phyloP scores from a whole-genome alignment of 1,140 invertebrate species.

The Atta colombica region DNA sequence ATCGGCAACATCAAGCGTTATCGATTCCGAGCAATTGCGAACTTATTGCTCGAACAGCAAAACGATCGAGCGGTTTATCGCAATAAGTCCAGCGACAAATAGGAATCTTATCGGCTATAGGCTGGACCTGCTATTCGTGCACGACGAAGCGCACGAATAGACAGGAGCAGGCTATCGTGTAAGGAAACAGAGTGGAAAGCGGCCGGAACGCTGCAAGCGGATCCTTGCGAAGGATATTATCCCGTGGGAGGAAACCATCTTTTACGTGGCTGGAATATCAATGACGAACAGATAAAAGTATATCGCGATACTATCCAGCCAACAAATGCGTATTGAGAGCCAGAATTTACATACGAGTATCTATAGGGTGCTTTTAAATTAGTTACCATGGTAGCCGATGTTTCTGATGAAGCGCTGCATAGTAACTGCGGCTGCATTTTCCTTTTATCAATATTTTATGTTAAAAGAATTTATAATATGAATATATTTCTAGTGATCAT shows the following conservation, averaged over 20 bases:
- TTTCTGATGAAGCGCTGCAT: conserved; percentile 10
- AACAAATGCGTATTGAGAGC: conserved; percentile 62
- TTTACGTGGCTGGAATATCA: conserved; percentile 85
- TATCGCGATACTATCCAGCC: conserved; percentile 66
- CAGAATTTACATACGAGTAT: conserved; percentile 45
- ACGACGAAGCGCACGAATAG: conserved; percentile 41
- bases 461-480: background rate
- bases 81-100: conserved; percentile 76
- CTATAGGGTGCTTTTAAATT: conserved; percentile 41
- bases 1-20: background rate
- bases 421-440: background rate
- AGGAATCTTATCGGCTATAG: conserved; percentile 78
- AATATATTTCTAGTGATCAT: background rate
- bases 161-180: conserved; percentile 11
- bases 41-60: conserved; percentile 2
- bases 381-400: background rate
- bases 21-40: conserved; percentile 7
- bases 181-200: conserved; percentile 32
- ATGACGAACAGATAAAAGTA: conserved; percentile 80
- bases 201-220: conserved; percentile 57
- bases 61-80: conserved; percentile 18
- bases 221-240: conserved; percentile 82
- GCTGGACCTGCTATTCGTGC: conserved; percentile 46
- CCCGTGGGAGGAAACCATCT: conserved; percentile 83
- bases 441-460: conserved; percentile 31